Evolutionary conservation across 2,888 invertebrate species (phyloP).

Genomic region (Pediacus dermestoides): DNA sequence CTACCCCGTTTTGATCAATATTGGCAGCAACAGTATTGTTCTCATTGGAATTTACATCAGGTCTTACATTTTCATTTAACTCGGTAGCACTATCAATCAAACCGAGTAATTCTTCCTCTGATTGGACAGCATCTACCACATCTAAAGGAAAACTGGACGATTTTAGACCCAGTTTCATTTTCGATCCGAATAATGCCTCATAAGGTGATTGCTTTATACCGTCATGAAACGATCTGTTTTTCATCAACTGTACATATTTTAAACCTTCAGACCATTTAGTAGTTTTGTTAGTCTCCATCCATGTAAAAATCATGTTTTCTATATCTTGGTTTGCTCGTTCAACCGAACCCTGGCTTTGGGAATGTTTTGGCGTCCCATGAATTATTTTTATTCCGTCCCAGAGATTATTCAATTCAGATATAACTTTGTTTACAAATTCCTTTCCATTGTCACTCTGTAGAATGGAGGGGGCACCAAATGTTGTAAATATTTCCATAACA

Average conservation of each 20-base stretch:
- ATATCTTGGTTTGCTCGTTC: slow-evolving; percentile 43
- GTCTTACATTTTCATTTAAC: too few relatives aligned
- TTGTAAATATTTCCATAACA: too few relatives aligned
- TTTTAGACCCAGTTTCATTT: slow-evolving; percentile 20
- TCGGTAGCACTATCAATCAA: too few relatives aligned
- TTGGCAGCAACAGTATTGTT: too few relatives aligned
- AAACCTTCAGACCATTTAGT: slow-evolving; percentile 46
- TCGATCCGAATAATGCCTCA: slow-evolving; percentile 31
- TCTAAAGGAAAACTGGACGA: slow-evolving; percentile 21
- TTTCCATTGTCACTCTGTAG: too few relatives aligned
- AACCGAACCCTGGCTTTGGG: slow-evolving; percentile 38
- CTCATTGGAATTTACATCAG: too few relatives aligned
- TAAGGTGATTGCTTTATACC: slow-evolving; percentile 36
- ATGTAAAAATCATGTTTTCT: slow-evolving; percentile 40
- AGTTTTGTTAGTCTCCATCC: slow-evolving; percentile 41
- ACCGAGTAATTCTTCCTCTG: too few relatives aligned
- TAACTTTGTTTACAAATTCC: too few relatives aligned
- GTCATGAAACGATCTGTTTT: slow-evolving; percentile 42
- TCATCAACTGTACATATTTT: slow-evolving; percentile 44
- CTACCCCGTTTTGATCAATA: too few relatives aligned
- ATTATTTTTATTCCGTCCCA: too few relatives aligned
- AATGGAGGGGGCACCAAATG: too few relatives aligned
- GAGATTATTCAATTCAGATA: too few relatives aligned
- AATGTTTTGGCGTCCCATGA: slow-evolving; percentile 43
- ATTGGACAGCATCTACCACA: slow-evolving; percentile 16